Base-by-base conservation (phyloP, 2,888 invertebrate species). In the Scaptodrosophila latifasciaeformis region DNA sequence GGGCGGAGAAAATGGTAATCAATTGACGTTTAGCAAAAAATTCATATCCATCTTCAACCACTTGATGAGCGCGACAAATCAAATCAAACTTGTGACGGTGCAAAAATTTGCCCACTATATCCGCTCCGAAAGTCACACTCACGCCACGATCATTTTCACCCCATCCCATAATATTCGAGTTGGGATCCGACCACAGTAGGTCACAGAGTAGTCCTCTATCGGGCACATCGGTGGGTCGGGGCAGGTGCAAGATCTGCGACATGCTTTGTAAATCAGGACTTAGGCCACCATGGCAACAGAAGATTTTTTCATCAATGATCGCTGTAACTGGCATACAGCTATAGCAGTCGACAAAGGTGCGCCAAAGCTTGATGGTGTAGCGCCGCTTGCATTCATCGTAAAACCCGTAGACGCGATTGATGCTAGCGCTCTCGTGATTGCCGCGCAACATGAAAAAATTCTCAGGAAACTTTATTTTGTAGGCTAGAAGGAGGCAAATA, bases 81-180 rank as follows among this genome's bases (percentile, higher is more conserved):
- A 98, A 91, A 89, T 98, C 97, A 85, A 98, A 93, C 88, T 98
- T 97, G 87, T 97, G 97, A 89, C 97, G 96, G 15, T 13, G 18
- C 30, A 92, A 93, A 88, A 52, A 52, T 7, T 46, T 39, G n/a
- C 31, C 13, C n/a, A 52, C 52, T 15, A 90, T 90, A 90, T 98
- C 97, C 34, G 96, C 95, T 77, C 98, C 97, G 86, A 98, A 97
- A n/a, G 97, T 98, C 88, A 97, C 98, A 81, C 96, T 96, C 68
- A 98, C 97, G 47, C 97, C 97, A 82, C 97, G 92, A 86, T 98
- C 97, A 86, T 98, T 98, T 88, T 98, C 97, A 46, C 97, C 97
- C 97, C 97, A 98, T 17, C 97, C 97, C 89, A 95, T 94, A 48
- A 96, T 96, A 86, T 94, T 94, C 88, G 96, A 96, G 86, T 96